Evolutionary conservation across 2,888 invertebrate species (phyloP).

Genomic region (Oscheius myriophilus): DNA sequence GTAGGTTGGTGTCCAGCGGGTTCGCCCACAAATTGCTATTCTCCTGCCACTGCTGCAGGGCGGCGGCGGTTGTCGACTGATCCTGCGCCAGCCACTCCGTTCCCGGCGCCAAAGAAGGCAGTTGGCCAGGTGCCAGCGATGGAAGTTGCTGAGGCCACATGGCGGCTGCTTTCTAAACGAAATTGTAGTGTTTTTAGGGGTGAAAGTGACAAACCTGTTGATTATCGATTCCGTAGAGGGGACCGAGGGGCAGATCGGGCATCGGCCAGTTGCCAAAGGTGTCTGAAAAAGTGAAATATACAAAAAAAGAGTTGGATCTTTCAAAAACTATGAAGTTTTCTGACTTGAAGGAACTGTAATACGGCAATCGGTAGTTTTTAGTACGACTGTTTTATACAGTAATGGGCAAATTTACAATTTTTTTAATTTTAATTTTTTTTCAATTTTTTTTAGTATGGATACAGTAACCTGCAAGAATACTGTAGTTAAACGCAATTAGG

Average conservation of each 20-base stretch:
- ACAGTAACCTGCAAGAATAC: not conserved
- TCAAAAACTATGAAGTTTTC: too few relatives aligned
- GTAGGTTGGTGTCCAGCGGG: not conserved
- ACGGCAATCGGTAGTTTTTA: too few relatives aligned
- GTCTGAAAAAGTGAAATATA: not conserved
- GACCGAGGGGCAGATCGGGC: constrained; percentile 7
- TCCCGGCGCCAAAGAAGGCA: constrained; percentile 10
- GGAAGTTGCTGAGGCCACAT: not conserved
- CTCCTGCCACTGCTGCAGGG: constrained; percentile 6
- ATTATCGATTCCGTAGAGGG: too few relatives aligned
- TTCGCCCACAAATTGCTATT: constrained; percentile 3
- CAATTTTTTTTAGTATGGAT: not conserved
- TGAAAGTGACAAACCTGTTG: too few relatives aligned
- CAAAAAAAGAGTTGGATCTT: too few relatives aligned
- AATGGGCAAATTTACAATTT: too few relatives aligned
- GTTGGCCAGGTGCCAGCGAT: not conserved
- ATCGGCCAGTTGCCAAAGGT: constrained; percentile 26
- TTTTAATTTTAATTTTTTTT: too few relatives aligned
- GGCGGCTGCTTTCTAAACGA: too few relatives aligned
- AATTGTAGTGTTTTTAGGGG: too few relatives aligned
- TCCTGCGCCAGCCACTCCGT: constrained; percentile 20
- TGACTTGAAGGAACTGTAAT: too few relatives aligned
- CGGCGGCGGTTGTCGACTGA: not conserved
- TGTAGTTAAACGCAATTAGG: too few relatives aligned
- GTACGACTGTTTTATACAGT: too few relatives aligned